Conservation (phyloP, 2,888 invertebrate genomes). For the Vesta saturnalis region DNA sequence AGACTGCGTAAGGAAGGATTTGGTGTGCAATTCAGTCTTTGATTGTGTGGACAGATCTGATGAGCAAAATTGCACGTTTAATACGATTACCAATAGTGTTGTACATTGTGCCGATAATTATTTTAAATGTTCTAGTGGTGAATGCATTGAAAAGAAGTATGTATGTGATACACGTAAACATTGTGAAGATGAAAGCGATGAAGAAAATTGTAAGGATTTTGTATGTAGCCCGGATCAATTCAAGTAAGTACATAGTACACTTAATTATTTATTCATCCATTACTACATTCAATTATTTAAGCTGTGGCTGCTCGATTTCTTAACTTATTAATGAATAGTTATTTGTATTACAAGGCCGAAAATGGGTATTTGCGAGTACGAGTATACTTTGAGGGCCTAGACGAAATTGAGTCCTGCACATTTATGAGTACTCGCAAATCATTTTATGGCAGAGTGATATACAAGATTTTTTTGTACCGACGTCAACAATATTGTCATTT, state of each 20-base stretch:
- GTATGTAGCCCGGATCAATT: constrained; percentile 55
- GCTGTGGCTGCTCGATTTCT: too few species aligned
- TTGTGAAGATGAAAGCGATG: constrained; percentile 64
- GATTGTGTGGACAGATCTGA: constrained; percentile 70
- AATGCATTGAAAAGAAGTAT: constrained; percentile 63
- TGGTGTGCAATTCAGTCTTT: constrained; percentile 64
- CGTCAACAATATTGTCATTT: too few species aligned
- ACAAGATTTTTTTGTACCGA: too few species aligned
- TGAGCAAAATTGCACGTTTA: constrained; percentile 64
- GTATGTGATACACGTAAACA: constrained; percentile 66
- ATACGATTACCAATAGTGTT: constrained; percentile 28
- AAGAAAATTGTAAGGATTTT: constrained; percentile 56
- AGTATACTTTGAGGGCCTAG: too few species aligned
- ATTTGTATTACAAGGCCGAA: too few species aligned
- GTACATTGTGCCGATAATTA: constrained; percentile 62
- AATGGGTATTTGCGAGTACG: too few species aligned
- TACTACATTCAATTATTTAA: too few species aligned
- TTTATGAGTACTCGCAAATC: too few species aligned
- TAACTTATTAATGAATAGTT: constrained; percentile 4
- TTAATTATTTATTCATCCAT: too few species aligned
- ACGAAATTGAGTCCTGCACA: too few species aligned
- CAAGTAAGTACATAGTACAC: constrained; percentile 54
- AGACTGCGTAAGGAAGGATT: constrained; percentile 61
- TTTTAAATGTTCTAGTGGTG: constrained; percentile 64
- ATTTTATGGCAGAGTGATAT: too few species aligned